A percentile compares a stretch with the other conserved stretches of the same genome.
phyloP scores from a whole-genome alignment of 2,888 invertebrate genomes.

The Lucinisca nassula region DNA sequence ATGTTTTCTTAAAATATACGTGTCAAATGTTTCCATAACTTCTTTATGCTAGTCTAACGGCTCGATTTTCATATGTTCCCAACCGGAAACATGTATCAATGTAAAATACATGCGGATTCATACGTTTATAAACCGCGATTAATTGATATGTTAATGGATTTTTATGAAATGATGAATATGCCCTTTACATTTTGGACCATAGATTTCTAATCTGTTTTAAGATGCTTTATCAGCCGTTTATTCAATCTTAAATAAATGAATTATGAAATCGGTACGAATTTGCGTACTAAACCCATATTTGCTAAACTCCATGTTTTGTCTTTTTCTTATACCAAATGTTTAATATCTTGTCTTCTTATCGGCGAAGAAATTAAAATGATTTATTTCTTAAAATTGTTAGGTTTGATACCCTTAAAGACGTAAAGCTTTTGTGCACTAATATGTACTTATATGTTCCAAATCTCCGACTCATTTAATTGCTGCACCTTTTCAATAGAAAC shows the following conservation, averaged over 20 bases:
- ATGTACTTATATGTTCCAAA: too few relatives aligned
- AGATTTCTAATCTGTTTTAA: not conserved
- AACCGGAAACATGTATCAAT: not conserved
- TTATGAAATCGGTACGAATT: not conserved
- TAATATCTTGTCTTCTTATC: not conserved
- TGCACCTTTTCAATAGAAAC: too few relatives aligned
- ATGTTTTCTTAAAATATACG: slow-evolving; percentile 8
- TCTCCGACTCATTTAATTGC: too few relatives aligned
- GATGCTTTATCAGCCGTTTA: not conserved
- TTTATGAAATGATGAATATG: not conserved
- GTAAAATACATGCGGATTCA: not conserved
- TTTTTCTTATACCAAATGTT: not conserved
- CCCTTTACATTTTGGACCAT: not conserved
- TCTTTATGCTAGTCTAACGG: not conserved
- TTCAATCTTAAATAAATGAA: not conserved
- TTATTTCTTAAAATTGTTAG: too few relatives aligned
- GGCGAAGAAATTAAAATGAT: not conserved
- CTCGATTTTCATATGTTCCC: not conserved
- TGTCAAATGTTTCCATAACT: not conserved
- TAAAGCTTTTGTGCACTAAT: not conserved
- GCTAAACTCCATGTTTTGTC: not conserved
- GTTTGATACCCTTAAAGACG: not conserved
- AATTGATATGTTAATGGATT: not conserved
- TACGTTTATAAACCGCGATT: not conserved
- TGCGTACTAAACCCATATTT: not conserved